A percentile compares a stretch with the other conserved stretches of the same genome.
Conservation (phyloP, 2,797 vertebrate genomes). For the Buceros bicornis region DNA sequence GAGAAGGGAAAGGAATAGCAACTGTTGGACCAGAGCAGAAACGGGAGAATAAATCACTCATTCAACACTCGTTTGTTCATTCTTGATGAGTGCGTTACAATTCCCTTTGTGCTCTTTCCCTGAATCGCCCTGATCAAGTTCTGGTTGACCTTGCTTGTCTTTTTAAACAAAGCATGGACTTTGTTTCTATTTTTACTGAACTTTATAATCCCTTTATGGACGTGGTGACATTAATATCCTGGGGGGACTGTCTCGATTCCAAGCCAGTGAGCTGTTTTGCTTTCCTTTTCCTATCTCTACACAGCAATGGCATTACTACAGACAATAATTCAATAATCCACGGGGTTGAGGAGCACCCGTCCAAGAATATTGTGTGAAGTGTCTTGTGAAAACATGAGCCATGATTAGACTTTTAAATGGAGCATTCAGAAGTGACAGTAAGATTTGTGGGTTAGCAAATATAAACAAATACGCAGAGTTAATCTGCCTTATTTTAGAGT, state of each 20-base stretch:
- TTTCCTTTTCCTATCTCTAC: constrained; percentile 20
- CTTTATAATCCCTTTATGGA: constrained; percentile 51
- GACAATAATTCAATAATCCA: constrained; percentile 58
- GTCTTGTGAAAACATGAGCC: constrained; percentile 5
- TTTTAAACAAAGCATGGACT: constrained; percentile 48
- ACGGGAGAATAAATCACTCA: not conserved
- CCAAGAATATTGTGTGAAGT: constrained; percentile 38
- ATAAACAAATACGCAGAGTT: not conserved
- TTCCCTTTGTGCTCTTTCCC: not conserved
- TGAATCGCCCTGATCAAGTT: constrained; percentile 22
- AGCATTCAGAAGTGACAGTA: not conserved
- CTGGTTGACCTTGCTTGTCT: constrained; percentile 68
- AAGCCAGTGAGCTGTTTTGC: constrained; percentile 25
- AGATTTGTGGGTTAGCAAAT: not conserved
- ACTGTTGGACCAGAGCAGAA: not conserved
- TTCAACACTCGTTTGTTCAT: not conserved
- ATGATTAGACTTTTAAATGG: not conserved
- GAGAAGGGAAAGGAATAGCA: not conserved
- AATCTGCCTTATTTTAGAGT: not conserved
- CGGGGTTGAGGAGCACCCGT: constrained; percentile 3
- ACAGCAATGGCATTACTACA: not conserved
- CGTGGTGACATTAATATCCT: constrained; percentile 58
- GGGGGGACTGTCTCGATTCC: constrained; percentile 31
- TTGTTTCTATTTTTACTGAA: constrained; percentile 72
- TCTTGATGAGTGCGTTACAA: not conserved